Base-by-base conservation (phyloP, 2,797 vertebrate species). In the Bradypus variegatus region DNA sequence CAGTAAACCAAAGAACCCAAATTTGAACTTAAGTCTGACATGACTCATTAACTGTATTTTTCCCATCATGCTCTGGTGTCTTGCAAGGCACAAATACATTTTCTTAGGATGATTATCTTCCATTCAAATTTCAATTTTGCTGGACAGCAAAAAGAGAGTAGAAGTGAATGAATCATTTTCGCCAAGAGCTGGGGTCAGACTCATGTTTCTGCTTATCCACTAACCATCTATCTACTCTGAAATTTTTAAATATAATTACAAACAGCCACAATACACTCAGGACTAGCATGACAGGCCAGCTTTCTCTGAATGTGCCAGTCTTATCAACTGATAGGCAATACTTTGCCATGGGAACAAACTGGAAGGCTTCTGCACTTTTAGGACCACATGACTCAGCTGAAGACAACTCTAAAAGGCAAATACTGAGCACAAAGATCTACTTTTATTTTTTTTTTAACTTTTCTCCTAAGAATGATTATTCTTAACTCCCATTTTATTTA, bases 301-400 rank as follows among this genome's bases (percentile, higher is more conserved):
- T 21, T 89, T 76, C 55, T 38, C 45, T 90, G 53, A 65, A 58
- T 36, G 29, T 48, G 25, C 14, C 78, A 13, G 78, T 33, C 45
- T 90, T 91, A 84, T 65, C 86, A 89, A 89, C 38, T 58, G 75
- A 89, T 33, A 91, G 69, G 70, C 48, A 33, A 53, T 3, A n/a
- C 38, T 91, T 79, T 69, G 9, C 87, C 64, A 21, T 62, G 86
- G 76, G 60, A 90, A 89, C 36, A 91, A 93, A 91, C 93, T 75
- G 36, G 31, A 88, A 89, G 55, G 41, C 41, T 53, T 90, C n/a
- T 88, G 72, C 3, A 86, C 60, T 64, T 82, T 64, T 65, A 77
- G 93, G 48, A 67, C 60, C 31, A 89, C 36, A 72, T 72, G 27
- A 48, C 31, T 69, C 76, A 58, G 53, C 23, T 64, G 50, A 94